Base-by-base conservation (phyloP, 53 echinoderm and acorn worm genomes). In the Glandiceps talaboti region DNA sequence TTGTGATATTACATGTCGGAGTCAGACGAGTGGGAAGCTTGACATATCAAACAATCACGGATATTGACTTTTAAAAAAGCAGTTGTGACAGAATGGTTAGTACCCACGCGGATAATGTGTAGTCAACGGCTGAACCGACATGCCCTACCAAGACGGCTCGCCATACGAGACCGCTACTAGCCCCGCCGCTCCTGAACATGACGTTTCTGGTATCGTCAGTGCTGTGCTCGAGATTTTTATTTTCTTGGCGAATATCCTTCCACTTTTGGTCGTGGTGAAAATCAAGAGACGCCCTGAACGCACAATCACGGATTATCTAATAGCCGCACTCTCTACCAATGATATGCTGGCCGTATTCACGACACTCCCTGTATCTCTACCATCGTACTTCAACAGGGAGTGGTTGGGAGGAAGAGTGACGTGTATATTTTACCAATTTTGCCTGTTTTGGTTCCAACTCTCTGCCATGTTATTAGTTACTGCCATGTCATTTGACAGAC, bases 341-440 rank as follows among this genome's bases (percentile, higher is more conserved):
- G 97, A 97, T 76, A 93, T 94, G 33, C 80, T 91, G 78, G 87
- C 93, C 1, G 93, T 97, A 27, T 30, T 97, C 28, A 76, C 89
- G 27, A 93, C 97, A 1, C 87, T 97, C 31, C 91, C 91, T 0
- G 97, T 97, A 14, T 94, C 97, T 0, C 80, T 97, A 32, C 92
- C 93, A 0, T 85, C 91, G 31, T 45, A 45, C 20, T 91, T 94
- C 31, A 94, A 89, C 30, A 85, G 87, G 27, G 82, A 14, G 29
- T 94, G 94, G 94, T 84, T 85, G 30, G 92, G 90, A 1, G 94
- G 94, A 20, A 90, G 88, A 31, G 77, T 90, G 26, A 87, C 90
- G n/a, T 97, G 97, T 73, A 81, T 85, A 27, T 97, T 87, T 82
- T 97, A 97, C 75, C 93, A 97, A 33, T 97, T 97, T 76, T 91